Conservation (phyloP, 35 echinoderm and acorn worm species). For the Apostichopus parvimensis region DNA sequence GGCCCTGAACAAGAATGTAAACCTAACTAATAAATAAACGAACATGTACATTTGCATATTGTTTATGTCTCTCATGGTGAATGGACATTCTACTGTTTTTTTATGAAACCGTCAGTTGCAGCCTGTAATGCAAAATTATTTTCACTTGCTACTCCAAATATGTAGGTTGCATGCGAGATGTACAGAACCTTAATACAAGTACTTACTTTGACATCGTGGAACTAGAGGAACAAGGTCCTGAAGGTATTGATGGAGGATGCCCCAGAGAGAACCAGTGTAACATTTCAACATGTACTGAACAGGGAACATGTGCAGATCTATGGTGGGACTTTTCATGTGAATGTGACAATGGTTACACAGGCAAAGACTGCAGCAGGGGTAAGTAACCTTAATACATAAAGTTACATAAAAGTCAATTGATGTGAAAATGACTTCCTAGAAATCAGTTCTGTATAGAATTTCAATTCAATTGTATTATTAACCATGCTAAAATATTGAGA, state of each 20-base stretch:
- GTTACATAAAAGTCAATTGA: no score
- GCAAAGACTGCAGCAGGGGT: constrained; percentile 72
- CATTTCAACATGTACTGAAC: constrained; percentile 56
- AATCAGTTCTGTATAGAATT: no score
- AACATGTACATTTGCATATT: no score
- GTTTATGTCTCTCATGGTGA: neutral
- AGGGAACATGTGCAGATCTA: constrained; percentile 79
- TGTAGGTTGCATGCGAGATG: constrained; percentile 87
- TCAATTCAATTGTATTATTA: no score
- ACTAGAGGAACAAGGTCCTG: neutral
- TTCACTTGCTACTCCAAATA: neutral
- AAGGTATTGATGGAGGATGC: constrained; percentile 47
- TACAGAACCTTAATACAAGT: constrained; percentile 13
- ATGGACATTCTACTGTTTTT: no score
- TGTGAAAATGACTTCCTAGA: no score
- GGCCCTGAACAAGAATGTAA: no score
- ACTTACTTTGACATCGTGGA: neutral
- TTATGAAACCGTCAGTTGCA: no score
- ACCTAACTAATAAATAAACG: no score
- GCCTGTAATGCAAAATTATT: neutral
- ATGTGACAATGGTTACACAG: constrained; percentile 73
- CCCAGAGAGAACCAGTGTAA: constrained; percentile 67
- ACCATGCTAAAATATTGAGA: no score
- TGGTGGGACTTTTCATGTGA: constrained; percentile 75
- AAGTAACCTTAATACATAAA: neutral